A percentile compares a stretch with the other conserved stretches of the same genome.
Evolutionary conservation across 2,888 invertebrate genomes (phyloP).

Genomic region (Cataglyphis rosenhaueri): DNA sequence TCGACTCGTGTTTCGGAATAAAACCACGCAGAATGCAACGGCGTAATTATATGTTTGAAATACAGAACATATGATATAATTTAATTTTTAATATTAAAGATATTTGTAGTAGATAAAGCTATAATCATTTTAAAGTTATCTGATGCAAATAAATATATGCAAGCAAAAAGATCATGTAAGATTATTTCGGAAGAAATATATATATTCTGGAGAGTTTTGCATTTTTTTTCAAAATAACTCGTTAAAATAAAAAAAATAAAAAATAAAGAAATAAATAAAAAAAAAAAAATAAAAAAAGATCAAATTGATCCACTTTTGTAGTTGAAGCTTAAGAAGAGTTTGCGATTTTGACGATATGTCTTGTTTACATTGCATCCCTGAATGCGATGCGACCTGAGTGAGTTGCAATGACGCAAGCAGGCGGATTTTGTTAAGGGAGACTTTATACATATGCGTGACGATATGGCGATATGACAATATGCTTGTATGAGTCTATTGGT

Average conservation of each 20-base stretch:
- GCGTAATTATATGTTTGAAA: not conserved
- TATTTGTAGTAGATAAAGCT: not conserved
- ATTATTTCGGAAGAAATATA: not conserved
- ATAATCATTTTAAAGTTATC: not conserved
- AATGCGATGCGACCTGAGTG: not conserved
- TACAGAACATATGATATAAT: not conserved
- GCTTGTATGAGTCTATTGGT: slow-evolving; percentile 17
- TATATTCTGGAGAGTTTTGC: not conserved
- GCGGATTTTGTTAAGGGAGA: slow-evolving; percentile 21
- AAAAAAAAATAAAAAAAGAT: too few relatives aligned
- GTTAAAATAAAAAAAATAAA: not conserved
- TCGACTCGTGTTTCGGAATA: not conserved
- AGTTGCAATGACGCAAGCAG: not conserved
- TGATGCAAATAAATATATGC: not conserved
- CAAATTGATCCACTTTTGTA: not conserved
- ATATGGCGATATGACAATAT: slow-evolving; percentile 27
- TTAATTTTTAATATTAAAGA: not conserved
- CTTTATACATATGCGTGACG: not conserved
- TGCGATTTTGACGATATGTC: not conserved
- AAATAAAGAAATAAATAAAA: too few relatives aligned
- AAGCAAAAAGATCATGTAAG: not conserved
- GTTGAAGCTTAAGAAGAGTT: not conserved
- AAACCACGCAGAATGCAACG: not conserved
- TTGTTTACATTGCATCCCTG: not conserved
- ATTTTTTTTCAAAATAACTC: not conserved